Conservation (phyloP, 37 sponge, comb jelly and placozoan species). For the Chondrosia reniformis region DNA sequence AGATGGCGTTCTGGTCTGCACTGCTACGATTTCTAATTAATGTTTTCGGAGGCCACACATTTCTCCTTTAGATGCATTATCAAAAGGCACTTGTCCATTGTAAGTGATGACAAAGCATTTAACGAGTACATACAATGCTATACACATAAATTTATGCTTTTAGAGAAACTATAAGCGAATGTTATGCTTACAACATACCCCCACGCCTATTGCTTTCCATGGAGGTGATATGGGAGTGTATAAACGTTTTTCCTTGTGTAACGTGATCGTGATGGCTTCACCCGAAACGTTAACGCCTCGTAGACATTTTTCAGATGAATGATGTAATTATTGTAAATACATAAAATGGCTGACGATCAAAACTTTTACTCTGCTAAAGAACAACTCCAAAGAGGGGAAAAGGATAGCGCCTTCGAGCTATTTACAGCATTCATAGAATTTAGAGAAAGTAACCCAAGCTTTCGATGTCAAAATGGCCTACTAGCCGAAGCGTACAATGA, state of each 20-base stretch:
- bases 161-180: too few species aligned
- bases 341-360: conserved; percentile 8
- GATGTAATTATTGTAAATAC: neutral
- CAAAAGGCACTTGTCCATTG: too few species aligned
- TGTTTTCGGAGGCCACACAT: too few species aligned
- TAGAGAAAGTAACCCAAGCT: neutral
- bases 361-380: neutral
- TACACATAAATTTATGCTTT: too few species aligned
- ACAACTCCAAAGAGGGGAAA: neutral
- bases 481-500: conserved; percentile 80
- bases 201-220: conserved; percentile 20
- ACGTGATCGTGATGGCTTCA: neutral
- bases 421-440: neutral
- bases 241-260: too few species aligned
- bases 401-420: conserved; percentile 7
- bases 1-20: too few species aligned
- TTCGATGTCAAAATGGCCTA: neutral
- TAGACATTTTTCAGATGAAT: neutral
- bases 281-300: neutral
- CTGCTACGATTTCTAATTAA: too few species aligned
- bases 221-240: too few species aligned
- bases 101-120: too few species aligned
- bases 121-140: too few species aligned
- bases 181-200: conserved; percentile 13
- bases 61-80: too few species aligned